A percentile compares a stretch with the other conserved stretches of the same genome.
Evolutionary conservation across 1,140 invertebrate species (phyloP).

Genomic region (Aphaenogaster ashmeadi): DNA sequence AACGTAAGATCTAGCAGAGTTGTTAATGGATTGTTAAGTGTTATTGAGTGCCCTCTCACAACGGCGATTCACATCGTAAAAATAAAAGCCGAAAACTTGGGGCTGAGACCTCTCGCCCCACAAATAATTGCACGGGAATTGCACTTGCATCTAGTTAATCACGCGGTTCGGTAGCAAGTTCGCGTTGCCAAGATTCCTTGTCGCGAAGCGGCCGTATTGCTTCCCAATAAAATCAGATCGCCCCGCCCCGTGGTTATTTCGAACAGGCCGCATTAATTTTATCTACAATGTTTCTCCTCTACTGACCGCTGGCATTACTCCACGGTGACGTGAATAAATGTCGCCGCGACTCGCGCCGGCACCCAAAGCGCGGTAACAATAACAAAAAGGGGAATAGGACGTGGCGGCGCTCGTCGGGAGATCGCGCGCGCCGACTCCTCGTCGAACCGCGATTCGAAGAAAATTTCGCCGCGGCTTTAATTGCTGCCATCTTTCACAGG

Average conservation of each 20-base stretch:
- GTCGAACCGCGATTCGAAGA: conserved; percentile 71
- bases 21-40: conserved; percentile 55
- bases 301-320: conserved; percentile 57
- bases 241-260: conserved; percentile 57
- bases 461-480: conserved; percentile 75
- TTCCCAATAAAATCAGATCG: conserved; percentile 63
- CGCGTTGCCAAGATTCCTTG: conserved; percentile 62
- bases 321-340: conserved; percentile 67
- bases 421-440: conserved; percentile 1
- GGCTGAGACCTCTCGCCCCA: background rate
- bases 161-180: conserved; percentile 47
- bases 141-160: conserved; percentile 60
- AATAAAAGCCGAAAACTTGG: background rate
- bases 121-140: conserved; percentile 44
- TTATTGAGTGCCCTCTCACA: conserved; percentile 34
- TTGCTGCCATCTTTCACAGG: conserved; percentile 77
- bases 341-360: conserved; percentile 45
- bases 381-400: conserved; percentile 40
- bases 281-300: conserved; percentile 60
- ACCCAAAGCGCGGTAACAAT: conserved; percentile 44
- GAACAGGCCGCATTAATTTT: conserved; percentile 58
- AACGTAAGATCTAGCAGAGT: background rate
- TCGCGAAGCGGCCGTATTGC: conserved; percentile 46
- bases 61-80: background rate
- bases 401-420: conserved; percentile 8